These are phyloP conservation scores for Rhynchotus rufescens DNA, from an alignment of 2,797 vertebrate genomes.

Conservation along the genomic window DNA sequence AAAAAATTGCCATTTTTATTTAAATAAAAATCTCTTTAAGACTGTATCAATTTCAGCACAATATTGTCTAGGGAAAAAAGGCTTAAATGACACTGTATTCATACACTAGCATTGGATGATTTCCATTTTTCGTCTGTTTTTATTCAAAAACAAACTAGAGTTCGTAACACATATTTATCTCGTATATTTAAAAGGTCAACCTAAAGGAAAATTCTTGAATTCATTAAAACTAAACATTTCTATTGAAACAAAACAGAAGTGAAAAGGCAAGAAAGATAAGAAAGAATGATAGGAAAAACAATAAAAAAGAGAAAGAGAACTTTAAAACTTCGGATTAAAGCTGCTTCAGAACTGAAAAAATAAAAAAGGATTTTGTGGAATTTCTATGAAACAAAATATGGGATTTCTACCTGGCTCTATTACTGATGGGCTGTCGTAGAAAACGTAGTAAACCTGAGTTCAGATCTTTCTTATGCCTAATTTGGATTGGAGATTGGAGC, in stretches of 20 bases:
- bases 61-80: slow-evolving; percentile 2
- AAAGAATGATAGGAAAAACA: too few relatives aligned
- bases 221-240: not conserved
- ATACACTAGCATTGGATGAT: not conserved
- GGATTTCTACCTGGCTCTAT: not conserved
- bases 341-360: not conserved
- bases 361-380: not conserved
- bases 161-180: not conserved
- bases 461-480: not conserved
- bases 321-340: not conserved
- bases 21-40: slow-evolving; percentile 26
- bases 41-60: slow-evolving; percentile 26
- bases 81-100: slow-evolving; percentile 43
- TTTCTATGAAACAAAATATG: not conserved
- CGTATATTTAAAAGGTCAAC: not conserved
- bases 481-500: not conserved
- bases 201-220: not conserved
- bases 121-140: slow-evolving; percentile 38
- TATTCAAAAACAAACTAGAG: not conserved
- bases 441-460: not conserved
- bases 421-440: not conserved
- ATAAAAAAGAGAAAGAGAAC: too few relatives aligned
- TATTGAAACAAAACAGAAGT: not conserved
- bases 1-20: slow-evolving; percentile 25
- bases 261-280: not conserved